Percentiles rank a stretch among this genome's conserved stretches.
These are phyloP conservation scores for Bellardia bayeri DNA, from an alignment of 2,888 invertebrate species.

Conservation along the genomic window DNA sequence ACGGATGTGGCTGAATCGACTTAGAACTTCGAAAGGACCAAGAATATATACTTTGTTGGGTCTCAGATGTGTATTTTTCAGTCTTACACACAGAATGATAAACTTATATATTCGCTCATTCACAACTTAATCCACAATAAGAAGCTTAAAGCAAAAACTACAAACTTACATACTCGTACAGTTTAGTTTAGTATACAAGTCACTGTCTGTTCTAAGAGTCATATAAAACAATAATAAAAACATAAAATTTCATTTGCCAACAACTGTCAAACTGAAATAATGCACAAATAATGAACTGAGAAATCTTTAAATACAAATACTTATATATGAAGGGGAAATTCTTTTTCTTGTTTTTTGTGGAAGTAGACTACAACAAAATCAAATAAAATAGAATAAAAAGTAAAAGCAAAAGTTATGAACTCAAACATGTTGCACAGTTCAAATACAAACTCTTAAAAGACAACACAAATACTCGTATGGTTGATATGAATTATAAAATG, in stretches of 20 bases:
- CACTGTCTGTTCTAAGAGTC: neutral
- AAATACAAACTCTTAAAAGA: conserved; percentile 12
- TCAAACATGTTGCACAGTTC: conserved; percentile 3
- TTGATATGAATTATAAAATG: neutral
- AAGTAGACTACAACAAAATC: neutral
- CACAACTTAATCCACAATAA: neutral
- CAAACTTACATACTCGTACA: no score
- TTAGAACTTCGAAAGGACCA: no score
- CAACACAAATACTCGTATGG: neutral
- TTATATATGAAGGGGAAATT: neutral
- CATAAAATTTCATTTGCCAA: conserved; percentile 55
- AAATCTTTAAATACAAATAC: conserved; percentile 21
- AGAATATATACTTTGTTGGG: no score
- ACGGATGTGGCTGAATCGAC: no score
- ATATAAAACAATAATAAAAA: conserved; percentile 50
- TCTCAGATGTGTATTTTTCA: no score
- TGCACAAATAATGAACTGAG: conserved; percentile 54
- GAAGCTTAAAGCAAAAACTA: neutral
- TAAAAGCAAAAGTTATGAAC: conserved; percentile 26
- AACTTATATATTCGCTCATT: no score
- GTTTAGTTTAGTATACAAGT: neutral
- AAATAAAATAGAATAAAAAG: conserved; percentile 7
- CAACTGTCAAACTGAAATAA: conserved; percentile 39
- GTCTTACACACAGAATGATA: no score
- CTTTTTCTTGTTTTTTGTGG: neutral